A percentile compares a stretch with the other conserved stretches of the same genome.
phyloP scores from a whole-genome alignment of 2,113 vertebrate species.

The Abramis brama region DNA sequence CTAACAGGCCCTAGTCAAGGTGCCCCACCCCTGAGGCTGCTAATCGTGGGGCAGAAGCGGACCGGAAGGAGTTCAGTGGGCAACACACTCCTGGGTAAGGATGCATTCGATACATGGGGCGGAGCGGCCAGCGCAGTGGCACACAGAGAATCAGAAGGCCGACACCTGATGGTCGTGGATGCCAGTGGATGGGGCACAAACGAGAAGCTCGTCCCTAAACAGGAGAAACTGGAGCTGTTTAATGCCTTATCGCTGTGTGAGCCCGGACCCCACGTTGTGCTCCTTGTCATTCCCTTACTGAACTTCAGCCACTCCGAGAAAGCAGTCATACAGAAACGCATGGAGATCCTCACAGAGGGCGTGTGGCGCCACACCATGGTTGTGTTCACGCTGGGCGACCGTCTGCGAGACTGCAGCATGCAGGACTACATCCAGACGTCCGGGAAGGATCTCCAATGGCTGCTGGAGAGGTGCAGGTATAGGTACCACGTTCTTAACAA shows the following conservation, averaged over 20 bases:
- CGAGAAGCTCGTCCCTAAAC: conserved; percentile 25
- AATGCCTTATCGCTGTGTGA: conserved; percentile 32
- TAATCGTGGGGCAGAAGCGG: conserved; percentile 55
- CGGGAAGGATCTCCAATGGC: conserved; percentile 53
- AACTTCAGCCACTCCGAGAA: conserved; percentile 8
- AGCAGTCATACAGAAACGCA: conserved; percentile 40
- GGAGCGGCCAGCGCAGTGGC: conserved; percentile 38
- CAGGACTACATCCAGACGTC: conserved; percentile 58
- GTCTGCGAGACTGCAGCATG: conserved; percentile 46
- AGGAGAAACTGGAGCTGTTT: conserved; percentile 41
- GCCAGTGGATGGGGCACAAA: conserved; percentile 54
- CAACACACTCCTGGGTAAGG: conserved; percentile 57
- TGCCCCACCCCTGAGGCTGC: conserved; percentile 29
- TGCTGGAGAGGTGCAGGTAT: conserved; percentile 58
- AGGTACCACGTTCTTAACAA: conserved; percentile 59
- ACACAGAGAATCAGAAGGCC: neutral
- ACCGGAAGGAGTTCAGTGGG: conserved; percentile 62
- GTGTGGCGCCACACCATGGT: conserved; percentile 65
- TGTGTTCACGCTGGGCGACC: conserved; percentile 64
- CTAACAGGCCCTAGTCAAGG: neutral
- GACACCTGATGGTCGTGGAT: conserved; percentile 54
- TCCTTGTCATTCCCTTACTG: conserved; percentile 40
- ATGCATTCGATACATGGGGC: conserved; percentile 59
- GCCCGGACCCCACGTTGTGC: conserved; percentile 36
- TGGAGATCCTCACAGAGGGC: conserved; percentile 61